These are phyloP conservation scores for Falco concolor DNA, from an alignment of 2,797 vertebrate genomes.

Conservation along the genomic window DNA sequence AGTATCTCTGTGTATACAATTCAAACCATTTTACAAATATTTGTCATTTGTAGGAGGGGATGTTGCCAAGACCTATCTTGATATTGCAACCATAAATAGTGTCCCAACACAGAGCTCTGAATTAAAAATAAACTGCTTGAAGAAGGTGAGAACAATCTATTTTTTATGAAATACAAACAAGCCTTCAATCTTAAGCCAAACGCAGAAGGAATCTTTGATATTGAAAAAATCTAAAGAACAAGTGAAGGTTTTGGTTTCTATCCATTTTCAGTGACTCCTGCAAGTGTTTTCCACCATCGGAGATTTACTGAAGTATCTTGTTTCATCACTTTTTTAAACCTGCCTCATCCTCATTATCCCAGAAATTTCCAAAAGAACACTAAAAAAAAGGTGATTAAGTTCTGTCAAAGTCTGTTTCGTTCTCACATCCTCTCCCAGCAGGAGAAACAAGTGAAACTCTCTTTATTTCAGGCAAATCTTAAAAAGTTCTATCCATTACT, in stretches of 20 bases:
- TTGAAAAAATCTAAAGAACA: background rate
- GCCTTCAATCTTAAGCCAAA: background rate
- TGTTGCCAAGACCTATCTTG: conserved; percentile 33
- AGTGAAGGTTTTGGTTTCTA: background rate
- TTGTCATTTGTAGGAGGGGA: conserved; percentile 36
- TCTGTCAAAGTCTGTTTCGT: background rate
- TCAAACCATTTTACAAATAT: conserved; percentile 58
- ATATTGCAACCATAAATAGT: background rate
- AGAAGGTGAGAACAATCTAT: background rate
- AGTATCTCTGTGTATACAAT: conserved; percentile 29
- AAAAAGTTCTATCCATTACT: background rate
- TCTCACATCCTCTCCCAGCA: background rate
- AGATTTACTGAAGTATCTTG: background rate
- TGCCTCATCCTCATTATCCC: background rate
- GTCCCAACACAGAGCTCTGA: background rate
- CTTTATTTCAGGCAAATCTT: background rate
- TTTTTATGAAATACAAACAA: background rate
- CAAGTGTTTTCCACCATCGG: background rate
- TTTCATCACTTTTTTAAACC: background rate
- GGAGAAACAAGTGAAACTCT: background rate
- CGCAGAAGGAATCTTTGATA: background rate
- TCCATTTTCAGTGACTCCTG: background rate
- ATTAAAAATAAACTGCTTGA: conserved; percentile 32
- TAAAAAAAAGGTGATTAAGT: background rate
- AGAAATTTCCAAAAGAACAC: background rate